phyloP scores from a whole-genome alignment of 2,113 vertebrate species.

The Chrysemys picta region DNA sequence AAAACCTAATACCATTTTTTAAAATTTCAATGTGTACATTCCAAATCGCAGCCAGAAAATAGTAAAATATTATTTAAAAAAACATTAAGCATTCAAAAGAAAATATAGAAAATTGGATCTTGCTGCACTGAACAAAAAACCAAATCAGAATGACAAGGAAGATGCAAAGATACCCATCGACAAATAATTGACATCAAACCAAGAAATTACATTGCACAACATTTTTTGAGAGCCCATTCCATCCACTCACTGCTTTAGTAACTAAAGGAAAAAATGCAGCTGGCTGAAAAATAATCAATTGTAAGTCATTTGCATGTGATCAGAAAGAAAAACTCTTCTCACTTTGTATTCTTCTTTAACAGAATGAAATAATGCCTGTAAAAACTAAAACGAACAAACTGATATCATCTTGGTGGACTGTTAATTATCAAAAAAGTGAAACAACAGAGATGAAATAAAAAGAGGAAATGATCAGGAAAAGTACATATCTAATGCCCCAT shows the following conservation, averaged over 20 bases:
- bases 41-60: background rate
- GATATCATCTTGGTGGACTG: background rate
- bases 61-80: background rate
- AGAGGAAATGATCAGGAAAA: rapidly evolving
- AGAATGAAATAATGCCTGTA: background rate
- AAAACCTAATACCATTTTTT: background rate
- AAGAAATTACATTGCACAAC: background rate
- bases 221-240: background rate
- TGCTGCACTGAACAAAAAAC: background rate
- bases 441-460: rapidly evolving
- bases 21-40: slow-evolving; percentile 41
- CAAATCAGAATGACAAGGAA: background rate
- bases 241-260: background rate
- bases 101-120: background rate
- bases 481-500: background rate
- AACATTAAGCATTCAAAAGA: background rate
- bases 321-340: background rate
- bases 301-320: background rate
- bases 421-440: background rate
- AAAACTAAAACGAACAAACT: background rate
- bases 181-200: background rate
- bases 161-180: background rate
- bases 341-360: too few relatives aligned
- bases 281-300: background rate
- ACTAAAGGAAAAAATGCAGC: background rate